Conservation (phyloP, 2,888 invertebrate species). For the Dendrolimus pini region DNA sequence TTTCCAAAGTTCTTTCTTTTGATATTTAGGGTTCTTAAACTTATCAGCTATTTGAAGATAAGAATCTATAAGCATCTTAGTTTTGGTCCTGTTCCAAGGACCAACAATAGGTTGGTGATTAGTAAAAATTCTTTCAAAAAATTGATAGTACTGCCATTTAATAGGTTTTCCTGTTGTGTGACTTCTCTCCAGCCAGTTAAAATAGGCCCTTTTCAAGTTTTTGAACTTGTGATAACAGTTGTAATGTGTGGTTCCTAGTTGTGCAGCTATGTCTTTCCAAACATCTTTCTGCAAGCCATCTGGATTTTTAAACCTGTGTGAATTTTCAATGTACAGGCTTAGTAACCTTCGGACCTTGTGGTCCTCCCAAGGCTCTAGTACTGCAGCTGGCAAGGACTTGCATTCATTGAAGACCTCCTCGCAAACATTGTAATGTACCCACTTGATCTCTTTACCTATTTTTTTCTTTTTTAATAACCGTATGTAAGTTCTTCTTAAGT, state of each 20-base stretch:
- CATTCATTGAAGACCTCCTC: slow-evolving; percentile 62
- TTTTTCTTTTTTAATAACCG: slow-evolving; percentile 58
- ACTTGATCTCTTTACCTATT: slow-evolving; percentile 57
- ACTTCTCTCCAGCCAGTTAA: slow-evolving; percentile 49
- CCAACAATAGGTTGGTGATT: slow-evolving; percentile 45
- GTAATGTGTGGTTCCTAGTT: slow-evolving; percentile 52
- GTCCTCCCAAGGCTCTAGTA: slow-evolving; percentile 59
- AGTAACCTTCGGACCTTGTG: slow-evolving; percentile 48
- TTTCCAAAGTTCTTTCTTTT: slow-evolving; percentile 63
- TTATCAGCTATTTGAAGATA: slow-evolving; percentile 53
- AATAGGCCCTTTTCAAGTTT: slow-evolving; percentile 59
- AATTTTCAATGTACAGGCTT: slow-evolving; percentile 53
- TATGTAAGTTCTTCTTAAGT: slow-evolving; percentile 54
- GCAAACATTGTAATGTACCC: slow-evolving; percentile 56
- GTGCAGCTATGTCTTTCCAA: slow-evolving; percentile 59
- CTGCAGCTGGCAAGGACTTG: slow-evolving; percentile 39
- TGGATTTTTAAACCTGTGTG: slow-evolving; percentile 42
- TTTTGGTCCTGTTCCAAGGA: slow-evolving; percentile 53
- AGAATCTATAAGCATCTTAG: slow-evolving; percentile 43
- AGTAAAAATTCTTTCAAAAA: slow-evolving; percentile 61
- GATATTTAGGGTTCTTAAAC: slow-evolving; percentile 51
- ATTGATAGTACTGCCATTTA: slow-evolving; percentile 60
- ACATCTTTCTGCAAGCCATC: slow-evolving; percentile 54
- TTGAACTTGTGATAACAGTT: slow-evolving; percentile 67
- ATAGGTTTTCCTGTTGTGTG: slow-evolving; percentile 44